Evolutionary conservation across 2,888 invertebrate genomes (phyloP), one percentile per base, ranked within the genome.

Genomic region (Phyllotreta striolata): DNA sequence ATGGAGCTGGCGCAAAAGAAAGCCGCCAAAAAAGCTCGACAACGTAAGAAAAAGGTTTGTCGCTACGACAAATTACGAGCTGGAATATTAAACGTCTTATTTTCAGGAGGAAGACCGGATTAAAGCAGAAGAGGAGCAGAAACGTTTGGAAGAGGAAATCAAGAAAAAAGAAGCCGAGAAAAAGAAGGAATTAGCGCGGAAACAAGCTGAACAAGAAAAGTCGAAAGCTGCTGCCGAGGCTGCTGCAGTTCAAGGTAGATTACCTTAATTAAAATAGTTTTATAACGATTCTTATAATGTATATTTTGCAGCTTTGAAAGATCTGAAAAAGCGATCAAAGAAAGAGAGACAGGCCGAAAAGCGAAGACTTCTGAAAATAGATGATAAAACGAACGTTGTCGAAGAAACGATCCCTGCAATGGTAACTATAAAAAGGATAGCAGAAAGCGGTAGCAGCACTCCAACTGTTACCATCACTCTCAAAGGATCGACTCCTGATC

Each of bases 1-100:
- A 73, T 77, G 38, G 78, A 78, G 38, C 62, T 79, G 61, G 80
- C 80, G 10, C 73, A 79, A 54, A 91, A 92, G 81, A 92, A 93
- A 78, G 87, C 89, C 1, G 92, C 92, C n/a, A 93, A 93, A 80
- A 91, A 93, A 74, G 91, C 90, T 41, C 83, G 93, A 1, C 93
- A 93, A 81, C 89, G 90, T 74, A 88, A 90, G 67, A 89, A 89
- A 77, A 89, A 89, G 86, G 91, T 91, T 78, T 2, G n/a, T n/a
- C n/a, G n/a, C n/a, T n/a, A n/a, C n/a, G n/a, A n/a, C 39, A 39
- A 39, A 8, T 39, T 39, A 39, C 8, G 7, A 60, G 41, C 57
- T 10, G 13, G 1, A 10, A 8, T 5, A 9, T 44, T 56, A 35
- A 10, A 9, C n/a, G n/a, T n/a, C n/a, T n/a, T n/a, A n/a, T n/a